A percentile compares a stretch with the other conserved stretches of the same genome.
Conservation (phyloP, 2,113 vertebrate genomes). For the Cebidichthys violaceus region DNA sequence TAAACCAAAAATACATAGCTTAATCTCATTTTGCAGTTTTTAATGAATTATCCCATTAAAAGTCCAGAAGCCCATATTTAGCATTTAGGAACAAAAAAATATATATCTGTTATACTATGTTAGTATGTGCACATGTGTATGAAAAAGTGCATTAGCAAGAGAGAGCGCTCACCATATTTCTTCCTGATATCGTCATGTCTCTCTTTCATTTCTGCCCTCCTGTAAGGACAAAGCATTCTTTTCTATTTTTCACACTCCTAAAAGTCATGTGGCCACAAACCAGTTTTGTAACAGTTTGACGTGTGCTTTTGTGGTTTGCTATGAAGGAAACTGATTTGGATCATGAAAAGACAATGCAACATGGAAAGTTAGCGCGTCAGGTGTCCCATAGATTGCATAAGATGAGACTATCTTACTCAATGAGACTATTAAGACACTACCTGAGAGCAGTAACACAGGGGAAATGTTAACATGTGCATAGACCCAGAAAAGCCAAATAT, state of each 20-base stretch:
- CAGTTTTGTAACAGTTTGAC: slow-evolving; percentile 54
- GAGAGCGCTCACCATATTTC: slow-evolving; percentile 90
- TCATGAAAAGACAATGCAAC: slow-evolving; percentile 15
- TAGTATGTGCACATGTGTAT: neutral
- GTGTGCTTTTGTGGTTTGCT: slow-evolving; percentile 10
- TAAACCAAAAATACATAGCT: neutral
- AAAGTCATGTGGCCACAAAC: slow-evolving; percentile 35
- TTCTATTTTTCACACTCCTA: slow-evolving; percentile 23
- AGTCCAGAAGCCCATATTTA: neutral
- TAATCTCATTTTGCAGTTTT: neutral
- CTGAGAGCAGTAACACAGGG: neutral
- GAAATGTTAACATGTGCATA: neutral
- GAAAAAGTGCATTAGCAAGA: neutral
- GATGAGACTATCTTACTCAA: neutral
- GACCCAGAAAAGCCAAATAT: neutral
- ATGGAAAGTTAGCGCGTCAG: neutral
- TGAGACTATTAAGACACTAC: neutral
- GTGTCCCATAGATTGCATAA: neutral
- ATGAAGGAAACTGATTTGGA: slow-evolving; percentile 20
- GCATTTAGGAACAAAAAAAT: neutral
- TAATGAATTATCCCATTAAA: neutral
- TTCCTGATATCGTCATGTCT: slow-evolving; percentile 95
- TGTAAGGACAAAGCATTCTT: slow-evolving; percentile 70
- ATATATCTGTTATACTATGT: neutral
- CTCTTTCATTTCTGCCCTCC: slow-evolving; percentile 91